A percentile compares a stretch with the other conserved stretches of the same genome.
Evolutionary conservation across 1,140 invertebrate genomes (phyloP).

Genomic region (Drosophila mauritiana): DNA sequence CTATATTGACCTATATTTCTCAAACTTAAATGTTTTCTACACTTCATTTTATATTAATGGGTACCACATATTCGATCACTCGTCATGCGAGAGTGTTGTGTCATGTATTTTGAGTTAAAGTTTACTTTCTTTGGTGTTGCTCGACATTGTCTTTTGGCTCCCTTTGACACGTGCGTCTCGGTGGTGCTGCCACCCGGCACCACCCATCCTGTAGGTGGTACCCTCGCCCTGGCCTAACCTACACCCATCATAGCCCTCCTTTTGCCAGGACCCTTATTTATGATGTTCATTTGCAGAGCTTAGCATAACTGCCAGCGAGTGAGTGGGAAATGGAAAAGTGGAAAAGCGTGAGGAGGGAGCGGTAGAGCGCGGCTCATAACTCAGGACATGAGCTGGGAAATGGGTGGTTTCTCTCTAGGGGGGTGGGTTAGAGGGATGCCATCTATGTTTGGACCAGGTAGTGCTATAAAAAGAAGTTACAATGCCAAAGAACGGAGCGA

Average conservation of each 20-base stretch:
- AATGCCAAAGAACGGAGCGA: conserved; percentile 27
- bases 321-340: not conserved
- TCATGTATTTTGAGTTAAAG: conserved; percentile 15
- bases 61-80: not conserved
- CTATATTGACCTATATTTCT: too few relatives aligned
- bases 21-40: too few relatives aligned
- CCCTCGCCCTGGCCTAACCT: not conserved
- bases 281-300: conserved; percentile 75
- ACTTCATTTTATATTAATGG: not conserved
- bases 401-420: not conserved
- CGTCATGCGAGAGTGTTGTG: not conserved
- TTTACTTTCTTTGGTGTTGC: conserved; percentile 33
- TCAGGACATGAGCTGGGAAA: conserved; percentile 27
- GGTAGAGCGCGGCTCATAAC: conserved; percentile 48
- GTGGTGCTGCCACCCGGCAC: not conserved
- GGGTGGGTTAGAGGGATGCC: conserved; percentile 10
- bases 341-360: not conserved
- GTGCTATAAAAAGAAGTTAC: conserved; percentile 55
- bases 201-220: too few relatives aligned
- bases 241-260: not conserved
- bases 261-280: conserved; percentile 55
- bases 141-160: conserved; percentile 44
- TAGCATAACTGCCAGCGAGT: conserved; percentile 59
- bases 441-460: conserved; percentile 25
- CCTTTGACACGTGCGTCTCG: conserved; percentile 52